phyloP scores from a whole-genome alignment of 2,113 vertebrate species.

The Leptobrachium ailaonicum region DNA sequence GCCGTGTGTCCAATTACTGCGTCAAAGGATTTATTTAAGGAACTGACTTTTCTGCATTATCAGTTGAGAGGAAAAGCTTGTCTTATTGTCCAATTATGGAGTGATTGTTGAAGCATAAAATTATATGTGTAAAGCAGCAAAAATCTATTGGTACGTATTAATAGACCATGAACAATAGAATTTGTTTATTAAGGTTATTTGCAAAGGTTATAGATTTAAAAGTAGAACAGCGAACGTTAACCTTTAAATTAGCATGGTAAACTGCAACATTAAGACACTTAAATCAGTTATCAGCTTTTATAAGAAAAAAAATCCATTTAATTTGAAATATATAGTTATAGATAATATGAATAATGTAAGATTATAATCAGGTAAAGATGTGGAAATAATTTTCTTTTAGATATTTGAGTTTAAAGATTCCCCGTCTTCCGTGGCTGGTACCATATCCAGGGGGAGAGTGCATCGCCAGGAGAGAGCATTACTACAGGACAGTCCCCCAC shows the following conservation, averaged over 20 bases:
- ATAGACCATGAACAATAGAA: background rate
- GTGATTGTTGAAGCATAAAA: slow-evolving; percentile 1
- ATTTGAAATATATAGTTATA: too few relatives aligned
- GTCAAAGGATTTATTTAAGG: slow-evolving; percentile 33
- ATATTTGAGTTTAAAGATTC: too few relatives aligned
- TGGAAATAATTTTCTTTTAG: too few relatives aligned
- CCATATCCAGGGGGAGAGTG: too few relatives aligned
- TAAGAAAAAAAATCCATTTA: too few relatives aligned
- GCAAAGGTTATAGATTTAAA: background rate
- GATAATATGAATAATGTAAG: too few relatives aligned
- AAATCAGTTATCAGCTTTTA: too few relatives aligned
- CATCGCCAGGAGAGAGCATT: too few relatives aligned
- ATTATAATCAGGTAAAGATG: too few relatives aligned
- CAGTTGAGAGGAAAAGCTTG: background rate
- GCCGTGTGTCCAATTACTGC: slow-evolving; percentile 23
- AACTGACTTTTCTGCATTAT: background rate
- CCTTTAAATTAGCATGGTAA: background rate
- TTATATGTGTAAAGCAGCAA: background rate
- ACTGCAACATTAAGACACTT: background rate
- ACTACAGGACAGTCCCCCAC: too few relatives aligned
- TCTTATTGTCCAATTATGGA: slow-evolving; percentile 5
- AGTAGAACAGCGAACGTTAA: background rate
- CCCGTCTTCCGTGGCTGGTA: too few relatives aligned
- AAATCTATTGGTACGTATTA: background rate
- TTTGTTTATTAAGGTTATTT: background rate